phyloP scores from a whole-genome alignment of 2,888 invertebrate species.

The Actias luna region DNA sequence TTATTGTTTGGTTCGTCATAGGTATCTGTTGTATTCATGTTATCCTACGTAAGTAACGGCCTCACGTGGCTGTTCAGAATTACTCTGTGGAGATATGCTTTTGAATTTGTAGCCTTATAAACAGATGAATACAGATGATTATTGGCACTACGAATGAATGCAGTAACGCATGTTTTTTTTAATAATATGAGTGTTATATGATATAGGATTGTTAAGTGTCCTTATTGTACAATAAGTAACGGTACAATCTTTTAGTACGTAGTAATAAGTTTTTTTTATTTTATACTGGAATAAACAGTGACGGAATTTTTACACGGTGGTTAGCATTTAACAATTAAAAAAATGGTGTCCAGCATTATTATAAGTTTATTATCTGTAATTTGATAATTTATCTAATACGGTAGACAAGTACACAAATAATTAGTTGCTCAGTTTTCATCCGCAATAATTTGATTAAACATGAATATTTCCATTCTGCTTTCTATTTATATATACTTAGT shows the following conservation, averaged over 20 bases:
- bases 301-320: too few species aligned
- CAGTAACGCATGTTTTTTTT: not conserved
- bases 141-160: constrained; percentile 1
- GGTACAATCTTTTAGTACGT: not conserved
- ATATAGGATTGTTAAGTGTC: not conserved
- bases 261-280: too few species aligned
- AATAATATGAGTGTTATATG: not conserved
- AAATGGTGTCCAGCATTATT: too few species aligned
- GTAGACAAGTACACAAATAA: too few species aligned
- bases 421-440: too few species aligned
- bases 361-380: too few species aligned
- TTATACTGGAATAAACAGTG: too few species aligned
- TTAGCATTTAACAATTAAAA: too few species aligned
- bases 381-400: too few species aligned
- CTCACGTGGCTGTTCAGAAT: not conserved
- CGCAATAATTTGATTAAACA: too few species aligned
- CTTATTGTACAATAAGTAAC: not conserved
- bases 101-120: not conserved
- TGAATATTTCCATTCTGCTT: too few species aligned
- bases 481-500: too few species aligned
- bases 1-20: constrained; percentile 9
- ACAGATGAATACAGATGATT: not conserved
- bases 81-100: not conserved
- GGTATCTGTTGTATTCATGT: constrained; percentile 3
- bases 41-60: not conserved